Base-by-base conservation (phyloP, 1,140 invertebrate genomes). In the Procambarus virginalis region DNA sequence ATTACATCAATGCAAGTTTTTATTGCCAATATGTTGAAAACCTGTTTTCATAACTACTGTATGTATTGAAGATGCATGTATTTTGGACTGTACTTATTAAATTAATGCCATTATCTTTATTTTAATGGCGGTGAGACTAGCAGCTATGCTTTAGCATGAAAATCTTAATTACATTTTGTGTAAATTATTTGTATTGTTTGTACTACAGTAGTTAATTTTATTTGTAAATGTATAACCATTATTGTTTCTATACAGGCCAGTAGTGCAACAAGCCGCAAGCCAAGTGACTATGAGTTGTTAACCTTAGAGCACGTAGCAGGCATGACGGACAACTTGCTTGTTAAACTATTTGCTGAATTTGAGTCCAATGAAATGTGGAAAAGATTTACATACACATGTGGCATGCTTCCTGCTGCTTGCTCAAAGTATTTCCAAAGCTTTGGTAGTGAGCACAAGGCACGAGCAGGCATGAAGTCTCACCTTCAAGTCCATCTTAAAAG, bases 381-480 rank as follows among this genome's bases (percentile, higher is more conserved):
- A 45, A 73, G 86, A 14, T 89, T n/a, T 55, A 89, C 86, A 20
- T 89, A 89, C 51, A 82, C 86, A 3, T 89, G 86, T 83, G 45
- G 80, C 17, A 89, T 89, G 86, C 86, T 89, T n/a, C 86, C 86
- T n/a, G 86, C 86, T 1, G 86, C 86, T 3, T 89, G 86, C 51
- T 89, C 86, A n/a, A 82, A 89, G 22, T 89, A 60, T 58, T 89
- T 89, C 73, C 86, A 89, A 64, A 89, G 86, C 86, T 89, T 89
- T 81, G 86, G 86, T 6, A 89, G 86, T 83, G 86, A 89, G 12
- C 86, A 89, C 79, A 89, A 89, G 51, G 86, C 86, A 60, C 68
- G 86, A 60, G 55, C 79, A 22, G 86, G 80, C 51, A 89, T 89
- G 86, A 89, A 89, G 55, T 68, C 86, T 48, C 86, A 89, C 17